A percentile compares a stretch with the other conserved stretches of the same genome.
These are phyloP conservation scores for Epizoanthus fatuus DNA, from an alignment of 92 coral and sea anemone genomes.

Conservation along the genomic window DNA sequence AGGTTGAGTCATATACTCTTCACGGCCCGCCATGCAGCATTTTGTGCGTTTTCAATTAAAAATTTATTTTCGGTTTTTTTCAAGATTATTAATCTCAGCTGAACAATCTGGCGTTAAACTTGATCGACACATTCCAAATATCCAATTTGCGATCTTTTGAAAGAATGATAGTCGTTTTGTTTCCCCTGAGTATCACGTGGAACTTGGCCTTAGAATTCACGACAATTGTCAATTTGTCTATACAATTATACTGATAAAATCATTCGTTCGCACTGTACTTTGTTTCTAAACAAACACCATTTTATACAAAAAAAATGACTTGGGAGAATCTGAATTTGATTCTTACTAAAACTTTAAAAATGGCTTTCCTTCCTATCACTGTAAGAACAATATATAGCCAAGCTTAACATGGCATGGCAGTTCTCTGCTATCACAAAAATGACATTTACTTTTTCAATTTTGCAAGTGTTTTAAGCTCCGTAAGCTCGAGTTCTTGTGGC, in stretches of 20 bases:
- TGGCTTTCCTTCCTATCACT: too few species aligned
- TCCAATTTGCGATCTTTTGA: slow-evolving; percentile 36
- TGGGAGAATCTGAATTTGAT: background rate
- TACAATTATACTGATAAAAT: slow-evolving; percentile 17
- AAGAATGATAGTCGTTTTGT: slow-evolving; percentile 35
- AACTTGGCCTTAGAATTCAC: background rate
- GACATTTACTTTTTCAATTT: too few species aligned
- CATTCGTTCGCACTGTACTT: background rate
- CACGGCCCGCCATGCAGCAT: background rate
- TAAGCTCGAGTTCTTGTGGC: too few species aligned
- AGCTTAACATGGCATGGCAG: too few species aligned
- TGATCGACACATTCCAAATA: slow-evolving; percentile 49
- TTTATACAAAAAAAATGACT: slow-evolving; percentile 9
- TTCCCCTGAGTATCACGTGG: slow-evolving; percentile 32
- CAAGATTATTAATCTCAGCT: slow-evolving; percentile 63
- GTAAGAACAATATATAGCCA: too few species aligned
- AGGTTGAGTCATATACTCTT: too few species aligned
- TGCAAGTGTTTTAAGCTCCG: too few species aligned
- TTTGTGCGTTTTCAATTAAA: background rate
- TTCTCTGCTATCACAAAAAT: too few species aligned
- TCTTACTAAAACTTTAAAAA: too few species aligned
- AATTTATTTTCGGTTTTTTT: slow-evolving; percentile 43
- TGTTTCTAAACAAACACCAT: background rate
- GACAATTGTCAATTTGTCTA: slow-evolving; percentile 2
- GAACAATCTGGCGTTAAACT: slow-evolving; percentile 57